These are phyloP conservation scores for Cryptotis parvus DNA, from an alignment of 2,113 vertebrate species.

Conservation along the genomic window DNA sequence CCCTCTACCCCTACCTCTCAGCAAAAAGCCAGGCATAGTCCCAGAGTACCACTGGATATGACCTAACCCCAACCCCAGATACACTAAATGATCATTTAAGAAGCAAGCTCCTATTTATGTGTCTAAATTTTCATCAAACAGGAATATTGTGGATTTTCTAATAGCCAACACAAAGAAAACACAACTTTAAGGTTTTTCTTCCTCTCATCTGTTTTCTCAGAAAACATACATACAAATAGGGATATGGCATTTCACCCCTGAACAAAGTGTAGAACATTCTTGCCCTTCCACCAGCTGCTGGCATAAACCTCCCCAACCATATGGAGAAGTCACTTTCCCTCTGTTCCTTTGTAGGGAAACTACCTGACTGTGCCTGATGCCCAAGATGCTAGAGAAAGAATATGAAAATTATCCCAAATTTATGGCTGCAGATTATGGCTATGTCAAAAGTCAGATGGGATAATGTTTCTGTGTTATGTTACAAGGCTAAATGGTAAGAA, in stretches of 20 bases:
- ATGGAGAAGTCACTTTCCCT: not conserved
- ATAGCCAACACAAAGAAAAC: not conserved
- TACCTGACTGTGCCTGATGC: not conserved
- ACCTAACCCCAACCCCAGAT: no score
- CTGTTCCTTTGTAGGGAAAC: not conserved
- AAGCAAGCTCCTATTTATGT: not conserved
- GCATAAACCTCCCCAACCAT: not conserved
- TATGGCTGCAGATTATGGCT: not conserved
- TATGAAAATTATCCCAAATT: constrained; percentile 35
- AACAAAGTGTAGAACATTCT: not conserved
- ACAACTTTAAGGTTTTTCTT: not conserved
- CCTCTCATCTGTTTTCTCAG: not conserved
- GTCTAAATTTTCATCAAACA: not conserved
- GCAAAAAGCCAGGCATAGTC: no score
- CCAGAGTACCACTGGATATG: no score
- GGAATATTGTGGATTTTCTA: not conserved
- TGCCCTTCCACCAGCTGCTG: not conserved
- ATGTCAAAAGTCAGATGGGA: constrained; percentile 54
- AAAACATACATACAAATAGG: not conserved
- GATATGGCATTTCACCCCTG: not conserved
- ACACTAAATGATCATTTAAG: not conserved
- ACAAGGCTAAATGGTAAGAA: constrained; percentile 47
- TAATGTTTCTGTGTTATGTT: constrained; percentile 48
- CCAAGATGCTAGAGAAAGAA: constrained; percentile 49
- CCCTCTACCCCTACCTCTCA: no score